Evolutionary conservation across 2,888 invertebrate genomes (phyloP).

Genomic region (Macrosoma leucophasiata): DNA sequence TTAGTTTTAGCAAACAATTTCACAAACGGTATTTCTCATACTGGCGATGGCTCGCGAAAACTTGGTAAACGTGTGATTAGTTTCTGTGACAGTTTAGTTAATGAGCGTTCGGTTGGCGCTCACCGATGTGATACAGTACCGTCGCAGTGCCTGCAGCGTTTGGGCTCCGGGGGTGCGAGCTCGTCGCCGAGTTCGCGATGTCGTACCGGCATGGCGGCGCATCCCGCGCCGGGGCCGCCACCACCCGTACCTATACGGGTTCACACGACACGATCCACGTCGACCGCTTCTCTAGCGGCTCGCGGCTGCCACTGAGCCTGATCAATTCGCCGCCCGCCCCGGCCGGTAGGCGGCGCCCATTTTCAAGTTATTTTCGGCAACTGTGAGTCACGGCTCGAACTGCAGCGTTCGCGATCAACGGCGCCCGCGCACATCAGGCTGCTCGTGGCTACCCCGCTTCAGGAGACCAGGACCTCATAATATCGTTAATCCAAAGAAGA

Average conservation of each 20-base stretch:
- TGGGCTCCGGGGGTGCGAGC: conserved; percentile 84
- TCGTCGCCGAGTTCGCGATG: conserved; percentile 75
- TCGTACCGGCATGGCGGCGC: conserved; percentile 77
- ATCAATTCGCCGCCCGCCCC: conserved; percentile 65
- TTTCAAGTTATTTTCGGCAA: conserved; percentile 64
- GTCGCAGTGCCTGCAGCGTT: conserved; percentile 95
- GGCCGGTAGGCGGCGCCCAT: conserved; percentile 74
- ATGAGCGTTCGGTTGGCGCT: no score
- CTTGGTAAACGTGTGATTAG: no score
- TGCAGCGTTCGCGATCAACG: conserved; percentile 42
- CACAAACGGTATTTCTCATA: no score
- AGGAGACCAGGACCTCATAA: conserved; percentile 29
- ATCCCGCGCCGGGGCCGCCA: conserved; percentile 72
- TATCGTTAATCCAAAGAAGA: no score
- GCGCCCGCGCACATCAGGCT: conserved; percentile 66
- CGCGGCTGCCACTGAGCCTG: conserved; percentile 69
- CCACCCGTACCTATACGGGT: conserved; percentile 54
- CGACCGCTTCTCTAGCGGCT: conserved; percentile 66
- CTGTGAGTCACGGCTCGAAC: conserved; percentile 65
- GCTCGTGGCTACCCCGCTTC: conserved; percentile 36
- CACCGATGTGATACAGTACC: conserved; percentile 76
- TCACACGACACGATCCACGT: conserved; percentile 54
- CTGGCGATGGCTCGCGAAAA: no score
- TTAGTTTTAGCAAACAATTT: no score
- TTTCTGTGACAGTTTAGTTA: no score